These are phyloP conservation scores for Pammene aurita DNA, from an alignment of 2,888 invertebrate species.

Conservation along the genomic window DNA sequence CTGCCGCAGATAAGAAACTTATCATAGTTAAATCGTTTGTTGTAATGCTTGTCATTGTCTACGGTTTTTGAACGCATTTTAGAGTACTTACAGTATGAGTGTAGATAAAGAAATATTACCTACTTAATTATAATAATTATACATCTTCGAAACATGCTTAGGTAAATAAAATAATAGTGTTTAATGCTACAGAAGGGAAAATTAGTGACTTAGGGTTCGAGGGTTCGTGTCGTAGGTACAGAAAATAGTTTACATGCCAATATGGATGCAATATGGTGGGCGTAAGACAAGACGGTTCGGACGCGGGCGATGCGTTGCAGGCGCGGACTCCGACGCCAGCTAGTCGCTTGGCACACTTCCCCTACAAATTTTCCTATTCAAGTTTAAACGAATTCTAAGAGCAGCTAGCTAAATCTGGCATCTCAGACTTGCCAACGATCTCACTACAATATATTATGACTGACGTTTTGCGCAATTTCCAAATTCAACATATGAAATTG, in stretches of 20 bases:
- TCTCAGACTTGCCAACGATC: slow-evolving; percentile 52
- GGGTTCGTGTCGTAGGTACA: background rate
- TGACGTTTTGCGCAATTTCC: slow-evolving; percentile 38
- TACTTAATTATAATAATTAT: too few relatives aligned
- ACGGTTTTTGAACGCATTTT: too few relatives aligned
- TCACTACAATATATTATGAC: slow-evolving; percentile 40
- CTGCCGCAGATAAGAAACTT: too few relatives aligned
- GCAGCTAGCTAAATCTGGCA: slow-evolving; percentile 56
- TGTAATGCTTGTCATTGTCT: too few relatives aligned
- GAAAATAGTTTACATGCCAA: background rate
- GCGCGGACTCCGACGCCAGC: slow-evolving; percentile 30
- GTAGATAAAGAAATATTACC: too few relatives aligned
- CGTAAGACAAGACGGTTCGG: background rate
- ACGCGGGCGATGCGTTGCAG: slow-evolving; percentile 45
- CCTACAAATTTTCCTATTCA: slow-evolving; percentile 50
- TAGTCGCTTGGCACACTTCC: slow-evolving; percentile 51
- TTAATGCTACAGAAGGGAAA: too few relatives aligned
- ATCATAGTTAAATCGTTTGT: too few relatives aligned
- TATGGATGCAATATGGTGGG: background rate
- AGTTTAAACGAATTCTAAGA: slow-evolving; percentile 49
- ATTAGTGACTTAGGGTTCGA: background rate
- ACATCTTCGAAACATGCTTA: too few relatives aligned
- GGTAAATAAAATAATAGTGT: too few relatives aligned
- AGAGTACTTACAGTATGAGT: too few relatives aligned
- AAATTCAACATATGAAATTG: slow-evolving; percentile 1